Evolutionary conservation across 2,797 vertebrate genomes (phyloP), one percentile per base, ranked within the genome.

Genomic region (Danionella dracula): DNA sequence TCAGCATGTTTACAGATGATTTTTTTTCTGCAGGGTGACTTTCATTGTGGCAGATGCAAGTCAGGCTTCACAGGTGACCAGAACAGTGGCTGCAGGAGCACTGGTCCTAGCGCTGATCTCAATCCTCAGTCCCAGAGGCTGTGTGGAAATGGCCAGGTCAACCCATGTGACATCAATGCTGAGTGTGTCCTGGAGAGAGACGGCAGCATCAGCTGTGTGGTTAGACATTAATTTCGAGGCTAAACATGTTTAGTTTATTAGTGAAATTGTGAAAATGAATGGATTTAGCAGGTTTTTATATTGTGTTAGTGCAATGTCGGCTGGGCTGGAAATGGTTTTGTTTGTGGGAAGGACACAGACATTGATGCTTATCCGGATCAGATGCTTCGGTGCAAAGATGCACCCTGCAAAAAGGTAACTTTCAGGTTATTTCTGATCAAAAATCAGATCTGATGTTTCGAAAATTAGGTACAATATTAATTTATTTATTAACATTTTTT

Each of bases 301-400:
- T 20, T 5, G 50, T 78, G 29, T 50, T 71, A 99, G 97, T 99
- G 97, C 79, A 87, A 88, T 2, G 77, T 99, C 34, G 96, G 95
- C 46, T 99, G 93, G 93, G 96, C 97, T 71, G 97, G 97, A 11
- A 90, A 98, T 19, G 97, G 97, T 55, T 94, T 92, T 4, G 62
- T 91, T 46, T 99, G 97, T 37, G 96, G 93, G 66, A 94, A 89
- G 80, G 97, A 99, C 76, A 88, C 95, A 2, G 97, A 99, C 76
- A 98, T 99, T 10, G 97, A 99, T 9, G 93, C 88, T n/a, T 93
- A 94, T 75, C 95, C 97, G 2, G 94, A 99, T 0, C 79, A 42
- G 20, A 82, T 81, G 11, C 91, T 98, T 49, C 70, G 66, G 0
- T 99, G 97, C 81, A 85, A 81, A 29, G 87, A 93, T 75, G 82